Base-by-base conservation (phyloP, 35 echinoderm and acorn worm species). In the Eucidaris tribuloides region DNA sequence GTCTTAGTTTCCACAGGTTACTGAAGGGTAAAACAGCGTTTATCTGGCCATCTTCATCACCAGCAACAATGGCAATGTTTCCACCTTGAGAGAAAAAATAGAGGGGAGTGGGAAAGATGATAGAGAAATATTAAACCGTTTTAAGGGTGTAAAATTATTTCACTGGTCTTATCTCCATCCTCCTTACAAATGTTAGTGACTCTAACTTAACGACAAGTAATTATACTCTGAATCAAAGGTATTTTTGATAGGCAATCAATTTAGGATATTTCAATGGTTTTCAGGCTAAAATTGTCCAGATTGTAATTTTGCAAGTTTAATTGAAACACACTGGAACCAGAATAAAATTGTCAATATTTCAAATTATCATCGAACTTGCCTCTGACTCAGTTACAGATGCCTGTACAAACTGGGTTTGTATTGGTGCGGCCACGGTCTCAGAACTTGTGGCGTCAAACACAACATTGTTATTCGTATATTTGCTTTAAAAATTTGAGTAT, bases 11-110 rank as follows among this genome's bases (percentile, higher is more conserved):
- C 96, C 96, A 99, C 1, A 93, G 78, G 43, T 81, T 77, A 60
- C 46, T 81, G 59, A 85, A 99, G 3, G 96, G 96, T 28, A 99
- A 60, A 19, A 93, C 49, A 32, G 86, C 90, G 90, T 91, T 83
- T 0, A 99, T 43, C 31, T 86, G 72, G n/a, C 90, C 96, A 18
- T 72, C 82, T 18, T 41, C 65, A 81, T 99, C 96, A 34, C 96
- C 87, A 61, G 83, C 79, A 14, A 99, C 79, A 4, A 99, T 86
- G 40, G 77, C 80, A 30, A 85, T 34, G 56, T 99, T 97, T 79
- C 96, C 96, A 86, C 83, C 96, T 99, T 79, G 18, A 46, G 24
- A 50, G 44, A 62, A 52, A 18, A 65, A 77, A 43, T 15, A 52
- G 58, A 46, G 65, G 18, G 6, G 58, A 55, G 13, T 55, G 13